Base-by-base conservation (phyloP, 2,888 invertebrate species). In the Altica lythri region DNA sequence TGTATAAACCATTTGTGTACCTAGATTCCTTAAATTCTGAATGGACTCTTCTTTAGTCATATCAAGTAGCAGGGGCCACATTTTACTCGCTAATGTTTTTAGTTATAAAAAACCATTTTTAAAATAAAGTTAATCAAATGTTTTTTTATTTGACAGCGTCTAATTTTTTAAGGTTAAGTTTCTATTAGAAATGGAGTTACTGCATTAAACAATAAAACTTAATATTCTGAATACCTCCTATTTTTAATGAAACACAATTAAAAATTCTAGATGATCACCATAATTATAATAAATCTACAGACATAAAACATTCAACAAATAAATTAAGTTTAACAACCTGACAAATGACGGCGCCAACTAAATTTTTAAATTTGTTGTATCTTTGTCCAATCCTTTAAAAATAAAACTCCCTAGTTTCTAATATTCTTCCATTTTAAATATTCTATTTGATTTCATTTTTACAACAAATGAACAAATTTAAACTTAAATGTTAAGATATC, bases 1-100 rank as follows among this genome's bases (percentile, higher is more conserved):
- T 47, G 19, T 16, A 42, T 47, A 8, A 42, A 25, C 19, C 25
- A 17, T 30, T 40, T 14, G 19, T 43, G 77, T 83, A 92, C 92
- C 92, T 73, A 94, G 84, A 80, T 89, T 87, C 72, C 95, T 84
- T 73, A 95, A 85, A 79, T 88, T 86, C 73, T 90, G 86, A 77
- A 89, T 87, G 78, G 92, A 93, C 78, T 95, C 93, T 78, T 93
- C 92, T 75, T 86, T 86, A 69, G 89, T 88, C 86, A 92, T 86
- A 79, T 93, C 90, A 67, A 89, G 79, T 62, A 88, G 80, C 77
- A 84, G 79, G 62, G 90, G 90, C 88, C 84, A 84, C 81, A 80
- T 81, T 61, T 70, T 73, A 34, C n/a, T 32, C 13, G 12, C 43
- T 50, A 27, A 19, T 44, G 38, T 49, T 44, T 51, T 14, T 48